These are phyloP conservation scores for Bombylius discolor DNA, from an alignment of 2,888 invertebrate genomes.

Conservation along the genomic window DNA sequence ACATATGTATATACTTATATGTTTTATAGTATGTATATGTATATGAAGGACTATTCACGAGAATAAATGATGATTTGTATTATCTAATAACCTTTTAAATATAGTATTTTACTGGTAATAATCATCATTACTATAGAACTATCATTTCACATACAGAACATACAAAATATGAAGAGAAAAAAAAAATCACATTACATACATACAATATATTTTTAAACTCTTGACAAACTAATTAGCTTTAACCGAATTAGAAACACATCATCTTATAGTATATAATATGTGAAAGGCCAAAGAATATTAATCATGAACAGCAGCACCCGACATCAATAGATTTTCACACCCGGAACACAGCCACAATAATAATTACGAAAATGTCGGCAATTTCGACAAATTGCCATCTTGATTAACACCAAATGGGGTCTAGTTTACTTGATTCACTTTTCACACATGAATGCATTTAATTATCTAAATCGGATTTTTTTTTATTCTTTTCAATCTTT, in stretches of 20 bases:
- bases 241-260: background rate
- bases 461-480: background rate
- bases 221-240: background rate
- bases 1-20: no score
- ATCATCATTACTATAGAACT: no score
- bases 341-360: background rate
- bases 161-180: no score
- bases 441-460: background rate
- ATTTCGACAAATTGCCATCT: slow-evolving; percentile 3
- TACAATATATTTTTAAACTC: background rate
- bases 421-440: no score
- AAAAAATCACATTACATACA: no score
- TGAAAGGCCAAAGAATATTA: background rate
- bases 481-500: background rate
- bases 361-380: background rate
- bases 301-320: background rate
- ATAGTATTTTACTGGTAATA: no score
- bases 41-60: no score
- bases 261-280: background rate
- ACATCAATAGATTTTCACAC: no score
- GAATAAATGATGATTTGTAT: no score
- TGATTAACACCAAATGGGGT: slow-evolving; percentile 6
- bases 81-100: no score
- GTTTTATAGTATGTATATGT: no score
- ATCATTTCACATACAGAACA: no score